These are phyloP conservation scores for Drosophila lini DNA, from an alignment of 1,140 invertebrate genomes.

Conservation along the genomic window DNA sequence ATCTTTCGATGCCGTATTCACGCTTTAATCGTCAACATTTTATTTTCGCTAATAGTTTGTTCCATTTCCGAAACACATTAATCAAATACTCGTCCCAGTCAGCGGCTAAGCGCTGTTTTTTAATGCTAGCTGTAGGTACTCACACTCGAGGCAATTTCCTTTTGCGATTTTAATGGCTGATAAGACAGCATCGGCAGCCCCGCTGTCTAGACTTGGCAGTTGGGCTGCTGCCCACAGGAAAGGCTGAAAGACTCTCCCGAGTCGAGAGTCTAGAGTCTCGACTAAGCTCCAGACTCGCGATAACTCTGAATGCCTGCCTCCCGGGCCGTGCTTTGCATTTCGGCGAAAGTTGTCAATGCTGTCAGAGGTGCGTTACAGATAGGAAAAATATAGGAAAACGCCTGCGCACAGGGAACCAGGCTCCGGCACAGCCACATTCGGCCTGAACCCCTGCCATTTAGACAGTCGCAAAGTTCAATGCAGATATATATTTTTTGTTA, in stretches of 20 bases:
- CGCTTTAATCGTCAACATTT: constrained; percentile 48
- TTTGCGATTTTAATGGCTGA: constrained; percentile 60
- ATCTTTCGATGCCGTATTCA: constrained; percentile 31
- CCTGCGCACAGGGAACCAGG: constrained; percentile 33
- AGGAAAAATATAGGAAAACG: constrained; percentile 19
- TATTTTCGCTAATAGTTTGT: constrained; percentile 40
- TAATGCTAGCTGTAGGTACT: constrained; percentile 7
- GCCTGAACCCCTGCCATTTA: constrained; percentile 42
- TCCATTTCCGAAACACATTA: constrained; percentile 70
- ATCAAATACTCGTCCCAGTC: constrained; percentile 31
- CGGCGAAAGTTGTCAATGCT: constrained; percentile 62
- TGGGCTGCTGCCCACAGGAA: constrained; percentile 60
- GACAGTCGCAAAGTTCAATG: constrained; percentile 41
- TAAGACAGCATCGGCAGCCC: constrained; percentile 49
- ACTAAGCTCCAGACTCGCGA: constrained; percentile 54
- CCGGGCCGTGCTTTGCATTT: constrained; percentile 41
- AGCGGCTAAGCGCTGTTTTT: constrained; percentile 27
- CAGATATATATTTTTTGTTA: constrained; percentile 22
- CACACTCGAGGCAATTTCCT: constrained; percentile 69
- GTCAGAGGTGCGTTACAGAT: constrained; percentile 57
- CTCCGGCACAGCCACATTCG: neutral
- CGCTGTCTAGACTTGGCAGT: constrained; percentile 58
- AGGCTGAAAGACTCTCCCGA: constrained; percentile 12
- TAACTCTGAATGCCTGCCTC: constrained; percentile 43
- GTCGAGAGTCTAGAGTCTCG: neutral